Base-by-base conservation (phyloP, 2,797 vertebrate species). In the Diplodus sargus region DNA sequence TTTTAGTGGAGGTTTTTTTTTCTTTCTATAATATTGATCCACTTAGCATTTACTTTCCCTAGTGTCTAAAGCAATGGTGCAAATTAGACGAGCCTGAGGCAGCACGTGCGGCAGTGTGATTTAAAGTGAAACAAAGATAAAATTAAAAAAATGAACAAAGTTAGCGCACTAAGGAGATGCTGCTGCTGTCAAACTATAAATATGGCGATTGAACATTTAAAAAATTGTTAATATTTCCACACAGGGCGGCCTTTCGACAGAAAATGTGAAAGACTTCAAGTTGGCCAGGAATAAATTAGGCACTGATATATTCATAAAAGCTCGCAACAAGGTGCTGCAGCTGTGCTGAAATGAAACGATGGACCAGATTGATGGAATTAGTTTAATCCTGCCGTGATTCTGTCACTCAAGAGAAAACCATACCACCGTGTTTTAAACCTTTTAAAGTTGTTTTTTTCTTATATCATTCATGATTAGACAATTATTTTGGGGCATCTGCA, bases 11-110 rank as follows among this genome's bases (percentile, higher is more conserved):
- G 81, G 82, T 12, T 25, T 76, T 78, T 79, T 84, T 56, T 86
- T 87, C 76, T 28, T 76, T 60, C 59, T 60, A 39, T 74, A 15
- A 28, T 89, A 91, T 93, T 89, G 89, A 92, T 92, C 89, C 79
- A 91, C 84, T 93, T 90, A 87, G 87, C 81, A 78, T 88, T 87
- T 83, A 79, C 47, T 73, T 68, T 87, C 85, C 81, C 77, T 69
- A 30, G 84, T 83, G 87, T 86, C 70, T 82, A 53, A 42, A 70
- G 75, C 82, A 85, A 86, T 84, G 76, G 78, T 78, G 69, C 81
- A 90, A 89, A 92, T 90, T 83, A 89, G 86, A 90, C 78, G 67
- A 61, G 51, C 57, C 79, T 56, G 34, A 70, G 66, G 79, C 78
- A 77, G 49, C 64, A 73, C 14, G 53, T 82, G 74, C 52, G 14